Conservation (phyloP, 2,888 invertebrate species). For the Ephialtes manifestator region DNA sequence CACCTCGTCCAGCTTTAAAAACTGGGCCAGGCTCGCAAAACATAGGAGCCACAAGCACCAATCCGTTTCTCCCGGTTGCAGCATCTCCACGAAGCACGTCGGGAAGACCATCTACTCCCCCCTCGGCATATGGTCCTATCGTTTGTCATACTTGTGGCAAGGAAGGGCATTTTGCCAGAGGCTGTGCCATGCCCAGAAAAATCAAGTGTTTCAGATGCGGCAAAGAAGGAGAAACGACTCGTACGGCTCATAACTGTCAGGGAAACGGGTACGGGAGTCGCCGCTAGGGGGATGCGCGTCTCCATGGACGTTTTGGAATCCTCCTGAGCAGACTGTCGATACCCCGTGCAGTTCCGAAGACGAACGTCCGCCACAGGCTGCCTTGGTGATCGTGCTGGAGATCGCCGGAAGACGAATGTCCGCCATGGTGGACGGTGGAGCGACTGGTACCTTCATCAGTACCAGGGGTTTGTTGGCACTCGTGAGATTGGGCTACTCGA, state of each 20-base stretch:
- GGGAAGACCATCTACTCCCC: neutral
- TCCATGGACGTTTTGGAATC: neutral
- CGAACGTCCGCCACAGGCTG: neutral
- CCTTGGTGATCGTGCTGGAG: neutral
- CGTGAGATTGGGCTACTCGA: neutral
- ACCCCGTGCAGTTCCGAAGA: neutral
- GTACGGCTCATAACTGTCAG: conserved; percentile 9
- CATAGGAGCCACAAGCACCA: neutral
- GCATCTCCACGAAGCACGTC: no score
- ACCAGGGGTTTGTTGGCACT: neutral
- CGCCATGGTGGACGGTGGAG: neutral
- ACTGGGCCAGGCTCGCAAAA: no score
- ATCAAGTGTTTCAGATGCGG: conserved; percentile 28
- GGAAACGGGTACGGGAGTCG: conserved; percentile 6
- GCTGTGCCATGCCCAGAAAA: neutral
- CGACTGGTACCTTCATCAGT: neutral
- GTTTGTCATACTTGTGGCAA: conserved; percentile 36
- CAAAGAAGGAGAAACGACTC: conserved; percentile 4
- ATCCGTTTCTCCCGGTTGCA: neutral
- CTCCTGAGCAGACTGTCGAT: neutral
- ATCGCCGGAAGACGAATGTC: neutral
- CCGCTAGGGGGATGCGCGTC: neutral
- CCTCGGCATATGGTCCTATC: neutral
- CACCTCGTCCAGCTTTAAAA: no score
- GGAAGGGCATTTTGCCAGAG: conserved; percentile 14